These are phyloP conservation scores for Uloborus plumipes DNA, from an alignment of 2,888 invertebrate genomes.

Conservation along the genomic window DNA sequence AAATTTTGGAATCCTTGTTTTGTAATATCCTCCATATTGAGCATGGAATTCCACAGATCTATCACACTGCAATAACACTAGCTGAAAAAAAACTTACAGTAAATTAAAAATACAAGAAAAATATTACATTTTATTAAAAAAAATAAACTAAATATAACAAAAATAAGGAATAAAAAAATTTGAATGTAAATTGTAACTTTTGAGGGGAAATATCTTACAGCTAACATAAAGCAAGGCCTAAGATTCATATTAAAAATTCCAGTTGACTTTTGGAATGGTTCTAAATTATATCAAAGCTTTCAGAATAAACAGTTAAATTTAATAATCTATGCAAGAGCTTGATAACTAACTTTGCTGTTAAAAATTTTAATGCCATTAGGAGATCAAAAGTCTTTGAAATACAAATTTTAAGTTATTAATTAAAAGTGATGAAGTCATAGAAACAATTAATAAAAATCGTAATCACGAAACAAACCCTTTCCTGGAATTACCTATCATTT, in stretches of 20 bases:
- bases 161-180: not conserved
- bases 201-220: not conserved
- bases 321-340: too few species aligned
- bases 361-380: too few species aligned
- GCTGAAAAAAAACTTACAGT: conserved; percentile 75
- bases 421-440: too few species aligned
- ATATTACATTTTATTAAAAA: not conserved
- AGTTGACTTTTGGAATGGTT: not conserved
- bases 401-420: too few species aligned
- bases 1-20: conserved; percentile 92
- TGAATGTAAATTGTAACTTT: not conserved
- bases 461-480: too few species aligned
- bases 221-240: not conserved
- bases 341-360: too few species aligned
- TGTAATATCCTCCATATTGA: conserved; percentile 90
- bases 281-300: too few species aligned
- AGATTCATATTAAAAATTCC: not conserved
- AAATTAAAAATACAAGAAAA: not conserved
- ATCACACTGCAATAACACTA: conserved; percentile 90
- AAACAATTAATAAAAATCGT: too few species aligned
- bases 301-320: too few species aligned
- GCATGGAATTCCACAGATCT: conserved; percentile 96
- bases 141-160: not conserved
- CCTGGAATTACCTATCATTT: too few species aligned
- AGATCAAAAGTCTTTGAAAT: too few species aligned